Base-by-base conservation (phyloP, 2,888 invertebrate species). In the Brachyopa scutellaris region DNA sequence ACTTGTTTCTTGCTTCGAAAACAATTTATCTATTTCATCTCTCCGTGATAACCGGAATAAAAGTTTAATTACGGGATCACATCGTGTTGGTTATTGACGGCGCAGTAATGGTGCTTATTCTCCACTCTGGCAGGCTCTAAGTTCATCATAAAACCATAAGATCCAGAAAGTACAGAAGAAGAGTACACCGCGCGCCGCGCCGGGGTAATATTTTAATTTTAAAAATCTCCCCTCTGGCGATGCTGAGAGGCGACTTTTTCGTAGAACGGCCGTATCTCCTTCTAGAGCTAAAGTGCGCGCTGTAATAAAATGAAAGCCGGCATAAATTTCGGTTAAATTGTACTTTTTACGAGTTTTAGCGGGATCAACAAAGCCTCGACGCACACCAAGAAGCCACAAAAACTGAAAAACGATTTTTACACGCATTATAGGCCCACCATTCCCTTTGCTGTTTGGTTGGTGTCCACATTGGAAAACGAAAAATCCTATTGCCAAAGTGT, bases 241-340 rank as follows among this genome's bases (percentile, higher is more conserved):
- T 9, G 17, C n/a, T 3, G 19, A 13, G 38, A 11, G 15, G 33
- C 29, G 51, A 31, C 51, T 38, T 40, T 9, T 29, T 38, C 4
- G 1, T 19, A 7, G 9, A 9, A 31, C 26, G 36, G 40, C 21
- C n/a, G 42, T 8, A 29, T 47, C 26, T 47, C 21, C 33, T 19
- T 45, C 42, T 17, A 6, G 15, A 23, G 45, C 55, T 57, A 38
- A 69, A 69, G 69, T 69, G 69, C 47, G 57, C 36, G 59, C 19
- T 29, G 53, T 67, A 61, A 69, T 55, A 76, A 76, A 76, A 47
- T 47, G 45, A 42, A 67, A 53, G 19, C 59, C 5, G 42, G 53
- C 53, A 61, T 76, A 69, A 64, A 74, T 55, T 62, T 64, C 38
- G 33, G 29, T 47, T 62, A 55, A 73, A 69, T 69, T 76, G 36